phyloP scores from a whole-genome alignment of 2,888 invertebrate species.

The Hyalella azteca region DNA sequence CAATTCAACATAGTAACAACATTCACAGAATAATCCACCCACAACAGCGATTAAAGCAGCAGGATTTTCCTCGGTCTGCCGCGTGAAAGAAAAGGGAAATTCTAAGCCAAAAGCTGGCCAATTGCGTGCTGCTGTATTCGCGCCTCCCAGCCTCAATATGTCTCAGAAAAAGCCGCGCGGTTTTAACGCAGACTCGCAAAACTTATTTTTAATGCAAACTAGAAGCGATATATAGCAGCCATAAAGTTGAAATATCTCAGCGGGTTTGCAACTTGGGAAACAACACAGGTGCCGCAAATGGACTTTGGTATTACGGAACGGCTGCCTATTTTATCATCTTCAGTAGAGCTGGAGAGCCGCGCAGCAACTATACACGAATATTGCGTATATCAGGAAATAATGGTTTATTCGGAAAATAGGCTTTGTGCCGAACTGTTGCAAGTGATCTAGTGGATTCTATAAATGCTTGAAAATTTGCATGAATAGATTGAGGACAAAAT shows the following conservation, averaged over 20 bases:
- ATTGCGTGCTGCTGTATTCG: constrained; percentile 18
- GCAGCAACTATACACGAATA: constrained; percentile 17
- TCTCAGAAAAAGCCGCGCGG: constrained; percentile 24
- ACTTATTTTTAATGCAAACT: constrained; percentile 40
- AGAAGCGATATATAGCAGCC: constrained; percentile 39
- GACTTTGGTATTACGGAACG: constrained; percentile 33
- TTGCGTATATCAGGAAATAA: neutral
- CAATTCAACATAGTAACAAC: neutral
- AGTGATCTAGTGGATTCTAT: too few relatives aligned
- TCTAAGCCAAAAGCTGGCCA: constrained; percentile 20
- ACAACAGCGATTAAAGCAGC: neutral
- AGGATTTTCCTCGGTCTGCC: neutral
- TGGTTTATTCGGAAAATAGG: too few relatives aligned
- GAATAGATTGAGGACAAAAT: too few relatives aligned
- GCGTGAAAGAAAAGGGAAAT: neutral
- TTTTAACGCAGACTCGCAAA: constrained; percentile 35
- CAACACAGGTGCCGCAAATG: constrained; percentile 37
- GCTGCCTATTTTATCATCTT: constrained; percentile 27
- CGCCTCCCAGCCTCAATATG: constrained; percentile 16
- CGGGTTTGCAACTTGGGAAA: constrained; percentile 36
- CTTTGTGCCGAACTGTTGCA: too few relatives aligned
- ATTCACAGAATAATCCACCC: neutral
- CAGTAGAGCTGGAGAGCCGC: neutral
- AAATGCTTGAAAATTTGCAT: too few relatives aligned
- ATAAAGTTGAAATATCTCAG: constrained; percentile 38